phyloP scores from a whole-genome alignment of 2,113 vertebrate genomes.

The Urocolius indicus region DNA sequence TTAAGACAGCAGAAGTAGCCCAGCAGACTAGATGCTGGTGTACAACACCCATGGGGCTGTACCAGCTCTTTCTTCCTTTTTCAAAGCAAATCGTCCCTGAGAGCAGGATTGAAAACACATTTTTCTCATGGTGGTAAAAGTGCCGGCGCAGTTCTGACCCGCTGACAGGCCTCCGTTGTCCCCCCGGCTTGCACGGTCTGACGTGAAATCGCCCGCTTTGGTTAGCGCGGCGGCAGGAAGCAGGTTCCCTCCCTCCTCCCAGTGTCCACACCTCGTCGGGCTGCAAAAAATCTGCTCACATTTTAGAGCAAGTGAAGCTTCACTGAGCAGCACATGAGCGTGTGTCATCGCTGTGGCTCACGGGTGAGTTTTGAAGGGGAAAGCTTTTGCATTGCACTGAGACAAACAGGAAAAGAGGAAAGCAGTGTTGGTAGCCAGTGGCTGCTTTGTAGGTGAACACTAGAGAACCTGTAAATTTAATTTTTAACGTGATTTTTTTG shows the following conservation, averaged over 20 bases:
- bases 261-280: not conserved
- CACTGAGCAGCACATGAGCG: not conserved
- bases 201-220: slow-evolving; percentile 3
- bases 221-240: slow-evolving; percentile 28
- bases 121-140: not conserved
- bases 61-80: not conserved
- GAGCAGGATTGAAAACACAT: not conserved
- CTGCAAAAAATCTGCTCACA: not conserved
- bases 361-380: not conserved
- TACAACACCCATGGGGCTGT: fast-evolving
- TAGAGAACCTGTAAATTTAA: not conserved
- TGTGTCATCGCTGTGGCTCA: not conserved
- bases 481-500: not conserved
- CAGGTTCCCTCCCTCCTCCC: not conserved
- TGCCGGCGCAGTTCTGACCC: slow-evolving; percentile 38
- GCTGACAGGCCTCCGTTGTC: not conserved
- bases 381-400: not conserved
- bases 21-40: not conserved
- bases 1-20: not conserved
- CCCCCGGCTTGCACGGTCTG: not conserved
- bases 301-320: not conserved
- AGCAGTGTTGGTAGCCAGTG: not conserved
- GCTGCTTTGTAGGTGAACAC: not conserved
- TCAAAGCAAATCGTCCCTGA: slow-evolving; percentile 2
- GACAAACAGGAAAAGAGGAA: not conserved